Evolutionary conservation across 35 echinoderm and acorn worm genomes (phyloP), one percentile per base, ranked within the genome.

Genomic region (Eucidaris tribuloides): DNA sequence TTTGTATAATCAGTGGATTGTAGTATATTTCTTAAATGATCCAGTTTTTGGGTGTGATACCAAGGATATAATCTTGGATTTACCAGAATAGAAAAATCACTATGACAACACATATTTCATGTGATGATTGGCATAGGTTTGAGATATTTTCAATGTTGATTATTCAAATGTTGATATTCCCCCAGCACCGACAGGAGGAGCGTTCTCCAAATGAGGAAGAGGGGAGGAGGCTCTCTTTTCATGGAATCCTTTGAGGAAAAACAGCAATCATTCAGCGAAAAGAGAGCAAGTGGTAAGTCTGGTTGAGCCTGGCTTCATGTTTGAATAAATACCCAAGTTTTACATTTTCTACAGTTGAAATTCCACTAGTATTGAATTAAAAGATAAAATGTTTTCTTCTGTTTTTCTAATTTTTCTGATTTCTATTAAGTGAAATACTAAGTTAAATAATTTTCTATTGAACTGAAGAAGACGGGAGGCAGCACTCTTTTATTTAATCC

Each of bases 221-320:
- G 81, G 49, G 77, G 59, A 34, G 85, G 85, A 4, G 61, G 58
- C 7, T 88, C 85, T 0, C 29, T 88, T 28, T 88, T 88, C 77
- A 57, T 87, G 74, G 45, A 76, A 6, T 80, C 76, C 0, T 81
- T 63, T 65, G 38, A 63, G 42, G 85, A 80, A 46, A 64, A 88
- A 19, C 54, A 79, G 42, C 57, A 66, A 3, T 34, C 18, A 49
- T 33, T 41, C 7, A 46, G 66, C 17, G 85, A 88, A 49, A 79
- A 63, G 39, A 88, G 71, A 22, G 68, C n/a, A 45, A 88, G 81
- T 15, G 78, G 85, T 88, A 66, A 88, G 82, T 71, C 0, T 17
- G 31, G 18, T 30, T 7, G 22, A 7, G 5, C 7, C 7, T 25
- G 22, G 59, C 4, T 62, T 7, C 5, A 5, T 7, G 15, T 37